Conservation (phyloP, 2,888 invertebrate species). For the Caenorhabditis zanzibari region DNA sequence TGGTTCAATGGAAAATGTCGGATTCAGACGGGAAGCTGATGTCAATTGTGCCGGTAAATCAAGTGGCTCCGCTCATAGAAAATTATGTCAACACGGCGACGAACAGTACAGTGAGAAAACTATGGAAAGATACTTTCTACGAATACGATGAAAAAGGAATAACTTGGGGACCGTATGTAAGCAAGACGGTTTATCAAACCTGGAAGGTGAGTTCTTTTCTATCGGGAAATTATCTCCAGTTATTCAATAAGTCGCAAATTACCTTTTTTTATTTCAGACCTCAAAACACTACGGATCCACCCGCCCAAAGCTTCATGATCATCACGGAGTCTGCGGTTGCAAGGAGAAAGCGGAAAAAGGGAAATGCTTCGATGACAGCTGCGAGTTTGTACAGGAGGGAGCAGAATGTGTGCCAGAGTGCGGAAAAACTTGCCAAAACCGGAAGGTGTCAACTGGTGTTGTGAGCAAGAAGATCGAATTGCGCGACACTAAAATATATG, state of each 20-base stretch:
- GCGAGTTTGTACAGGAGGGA: not conserved
- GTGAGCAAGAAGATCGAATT: constrained; percentile 8
- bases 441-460: constrained; percentile 9
- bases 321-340: constrained; percentile 4
- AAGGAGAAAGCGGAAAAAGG: not conserved
- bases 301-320: not conserved
- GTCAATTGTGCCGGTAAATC: not conserved
- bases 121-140: not conserved
- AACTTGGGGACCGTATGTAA: not conserved
- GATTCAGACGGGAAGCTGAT: not conserved
- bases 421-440: constrained; percentile 14
- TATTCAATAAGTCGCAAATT: no score
- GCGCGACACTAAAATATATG: not conserved
- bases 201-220: not conserved
- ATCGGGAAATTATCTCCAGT: not conserved
- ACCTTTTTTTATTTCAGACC: constrained; percentile 11
- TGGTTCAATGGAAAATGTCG: constrained; percentile 27
- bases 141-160: no score
- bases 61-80: constrained; percentile 6
- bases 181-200: not conserved
- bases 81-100: not conserved
- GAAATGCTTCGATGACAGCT: not conserved
- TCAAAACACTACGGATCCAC: not conserved
- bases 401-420: constrained; percentile 41
- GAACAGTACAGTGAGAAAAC: not conserved